These are phyloP conservation scores for Mycalesis mineus DNA, from an alignment of 2,888 invertebrate genomes.

Conservation along the genomic window DNA sequence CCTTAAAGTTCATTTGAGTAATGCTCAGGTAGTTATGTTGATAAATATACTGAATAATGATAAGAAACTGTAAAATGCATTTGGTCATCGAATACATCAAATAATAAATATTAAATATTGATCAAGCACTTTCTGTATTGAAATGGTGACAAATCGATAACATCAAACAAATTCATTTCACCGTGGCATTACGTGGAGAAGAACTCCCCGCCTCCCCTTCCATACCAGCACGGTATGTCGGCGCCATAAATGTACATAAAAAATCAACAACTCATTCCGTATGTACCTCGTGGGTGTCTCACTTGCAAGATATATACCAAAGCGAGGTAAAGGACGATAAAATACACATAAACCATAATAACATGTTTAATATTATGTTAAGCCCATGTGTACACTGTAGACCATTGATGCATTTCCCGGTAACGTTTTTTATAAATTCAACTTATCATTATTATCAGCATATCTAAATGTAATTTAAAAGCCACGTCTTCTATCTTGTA, in stretches of 20 bases:
- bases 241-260: constrained; percentile 15
- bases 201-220: not conserved
- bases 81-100: not conserved
- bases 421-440: too few species aligned
- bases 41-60: not conserved
- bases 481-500: too few species aligned
- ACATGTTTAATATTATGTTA: not conserved
- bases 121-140: not conserved
- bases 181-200: constrained; percentile 6
- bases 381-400: not conserved
- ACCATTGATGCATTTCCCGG: not conserved
- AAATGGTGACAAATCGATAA: constrained; percentile 12
- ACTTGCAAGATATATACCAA: constrained; percentile 3
- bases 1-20: not conserved
- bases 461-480: too few species aligned
- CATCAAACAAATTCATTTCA: constrained; percentile 13
- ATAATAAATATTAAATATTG: not conserved
- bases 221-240: constrained; percentile 9
- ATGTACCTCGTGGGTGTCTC: constrained; percentile 13
- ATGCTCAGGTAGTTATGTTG: not conserved
- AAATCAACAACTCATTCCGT: constrained; percentile 12
- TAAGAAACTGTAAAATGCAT: not conserved
- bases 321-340: constrained; percentile 8
- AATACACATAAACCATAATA: constrained; percentile 1
- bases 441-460: too few species aligned